Base-by-base conservation (phyloP, 1,140 invertebrate genomes). In the Diorhabda sublineata region DNA sequence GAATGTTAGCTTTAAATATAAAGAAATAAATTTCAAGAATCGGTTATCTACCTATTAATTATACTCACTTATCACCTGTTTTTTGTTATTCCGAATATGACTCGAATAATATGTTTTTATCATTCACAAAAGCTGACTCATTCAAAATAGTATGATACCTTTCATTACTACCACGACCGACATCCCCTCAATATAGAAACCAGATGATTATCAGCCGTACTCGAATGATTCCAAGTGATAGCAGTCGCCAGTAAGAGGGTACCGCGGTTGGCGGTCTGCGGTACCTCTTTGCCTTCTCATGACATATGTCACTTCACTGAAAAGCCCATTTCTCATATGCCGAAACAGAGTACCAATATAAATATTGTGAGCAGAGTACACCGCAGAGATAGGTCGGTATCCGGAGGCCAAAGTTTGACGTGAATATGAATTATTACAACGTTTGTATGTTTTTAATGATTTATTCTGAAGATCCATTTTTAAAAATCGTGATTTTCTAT, bases 291-390 rank as follows among this genome's bases (percentile, higher is more conserved):
- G 64, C 45, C 58, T 64, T 47, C 8, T 11, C 65, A 65, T 69
- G 71, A 70, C 68, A 73, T 65, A 64, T 73, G 69, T 73, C 71
- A 64, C 66, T 70, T 66, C 45, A 68, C 69, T 65, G 66, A 70
- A 71, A 73, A 66, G 61, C 64, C 60, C 70, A 69, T 73, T 73
- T 68, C 69, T 73, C 72, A 73, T 71, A 45, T 52, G 68, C 57
- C 47, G 60, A 69, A 73, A 68, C 56, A 68, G 64, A 67, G 70
- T 64, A 42, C 58, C 70, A 73, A 73, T 73, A 73, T 71, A 73
- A 73, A 73, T 73, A 73, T 73, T 73, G 68, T 73, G 72, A 73
- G 72, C 68, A 60, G 47, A 58, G 5, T 44, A 41, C 58, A 41
- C 58, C 61, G 47, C 47, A 52, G 47, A 52, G 47, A 52, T 52